Evolutionary conservation across 2,113 vertebrate genomes (phyloP), one percentile per base, ranked within the genome.

Genomic region (Machaerirhynchus nigripectus): DNA sequence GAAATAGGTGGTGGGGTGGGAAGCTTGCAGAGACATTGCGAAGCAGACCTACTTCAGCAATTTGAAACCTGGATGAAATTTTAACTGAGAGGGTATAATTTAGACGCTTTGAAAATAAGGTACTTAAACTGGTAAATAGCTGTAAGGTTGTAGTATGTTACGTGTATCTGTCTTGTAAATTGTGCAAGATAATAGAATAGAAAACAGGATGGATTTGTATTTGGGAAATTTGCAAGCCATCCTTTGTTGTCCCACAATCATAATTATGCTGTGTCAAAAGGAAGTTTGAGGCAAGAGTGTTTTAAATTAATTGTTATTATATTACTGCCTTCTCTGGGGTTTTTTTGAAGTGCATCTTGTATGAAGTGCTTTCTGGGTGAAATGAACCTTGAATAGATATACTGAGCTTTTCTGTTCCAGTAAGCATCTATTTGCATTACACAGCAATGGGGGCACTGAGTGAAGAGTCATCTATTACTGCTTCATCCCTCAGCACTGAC

Each of bases 381-480:
- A 86, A 30, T 82, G 78, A 92, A 68, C 61, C 65, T 85, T 84
- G 57, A 71, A 69, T 50, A 91, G 91, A 78, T 78, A 76, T 18
- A 49, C 79, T 55, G 67, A 96, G 96, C 52, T 96, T 84, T 94
- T 95, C 83, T 93, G 80, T 96, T 94, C 68, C 88, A 96, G 78
- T 93, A 94, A 96, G 69, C 83, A 90, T 95, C 57, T 85, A 21
- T 92, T 89, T 95, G 71, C 88, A 85, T 96, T 87, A 86, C 64
- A 93, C 94, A 98, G 98, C 98, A 83, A 95, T 97, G 93, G 94
- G 95, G 37, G 79, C 93, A 13, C 24, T 98, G 87, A 92, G 96
- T 14, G 94, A 97, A 90, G 97, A 98, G 44, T 82, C 95, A 26
- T 69, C 94, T 30, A 1, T 81, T 63, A 80, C 74, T 28, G 28